Evolutionary conservation across 2,113 vertebrate genomes (phyloP), one percentile per base, ranked within the genome.

Genomic region (Dromas ardeola): DNA sequence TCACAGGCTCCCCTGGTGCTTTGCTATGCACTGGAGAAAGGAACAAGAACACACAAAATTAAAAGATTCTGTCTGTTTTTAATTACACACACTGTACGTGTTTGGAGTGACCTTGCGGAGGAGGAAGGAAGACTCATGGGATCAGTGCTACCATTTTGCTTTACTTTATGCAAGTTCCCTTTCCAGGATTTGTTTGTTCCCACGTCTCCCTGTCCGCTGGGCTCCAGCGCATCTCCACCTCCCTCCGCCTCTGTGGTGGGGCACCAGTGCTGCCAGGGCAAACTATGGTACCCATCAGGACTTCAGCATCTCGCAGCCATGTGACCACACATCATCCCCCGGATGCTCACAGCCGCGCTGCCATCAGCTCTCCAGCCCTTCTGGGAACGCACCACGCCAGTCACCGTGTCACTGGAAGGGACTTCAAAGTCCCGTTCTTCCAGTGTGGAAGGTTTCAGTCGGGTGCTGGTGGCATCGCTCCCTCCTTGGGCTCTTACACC

Each of bases 401-500:
- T 62, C 84, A 79, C 30, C 5, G 34, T 42, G 71, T 79, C 61
- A 59, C 81, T 62, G 65, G n/a, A 74, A 32, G 50, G 36, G n/a
- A 59, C 59, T 80, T 83, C 79, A 70, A 49, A 85, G 83, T 18
- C 76, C 72, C 10, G 13, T 47, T 81, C 83, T 91, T 25, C 40
- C 67, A 67, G 55, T 80, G 79, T 73, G 36, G 69, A 80, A 78
- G 50, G 84, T 71, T 79, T 76, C n/a, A 21, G 38, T 69, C 29
- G 1, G n/a, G 71, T 72, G n/a, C 73, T 72, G 63, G 40, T 8
- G 65, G 10, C 0, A 0, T 61, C 15, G 6, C 70, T 40, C 56
- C 67, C 71, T 58, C 61, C 9, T 22, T 12, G 38, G 38, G 32
- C 7, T 72, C 45, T 36, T 4, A 5, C 40, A 15, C 16, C 42